These are phyloP conservation scores for Hydropsyche betteni DNA, from an alignment of 2,888 invertebrate species.

Conservation along the genomic window DNA sequence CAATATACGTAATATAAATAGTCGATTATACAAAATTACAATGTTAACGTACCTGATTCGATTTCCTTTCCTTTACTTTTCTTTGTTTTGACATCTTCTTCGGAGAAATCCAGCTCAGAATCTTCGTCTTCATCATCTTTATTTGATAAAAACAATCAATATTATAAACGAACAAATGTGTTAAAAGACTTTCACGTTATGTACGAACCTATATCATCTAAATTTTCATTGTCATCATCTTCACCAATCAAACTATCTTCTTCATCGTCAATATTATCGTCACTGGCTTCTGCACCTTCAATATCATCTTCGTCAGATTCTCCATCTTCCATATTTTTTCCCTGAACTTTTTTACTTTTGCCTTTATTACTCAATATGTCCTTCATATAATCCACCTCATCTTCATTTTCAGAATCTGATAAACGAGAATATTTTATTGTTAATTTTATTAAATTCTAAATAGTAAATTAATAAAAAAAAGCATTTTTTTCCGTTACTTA, in stretches of 20 bases:
- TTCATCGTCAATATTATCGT: slow-evolving; percentile 53
- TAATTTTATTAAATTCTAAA: too few species aligned
- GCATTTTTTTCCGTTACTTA: not conserved
- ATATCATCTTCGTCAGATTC: slow-evolving; percentile 57
- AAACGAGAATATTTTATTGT: too few species aligned
- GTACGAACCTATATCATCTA: slow-evolving; percentile 39
- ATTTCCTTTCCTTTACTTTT: slow-evolving; percentile 56
- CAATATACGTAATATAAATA: not conserved
- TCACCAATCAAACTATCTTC: slow-evolving; percentile 59
- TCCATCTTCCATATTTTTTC: slow-evolving; percentile 54
- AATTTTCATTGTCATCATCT: slow-evolving; percentile 63
- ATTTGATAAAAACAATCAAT: slow-evolving; percentile 1
- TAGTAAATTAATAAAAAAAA: too few species aligned
- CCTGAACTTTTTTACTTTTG: slow-evolving; percentile 54
- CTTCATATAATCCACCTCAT: slow-evolving; percentile 73
- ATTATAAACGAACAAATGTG: slow-evolving; percentile 51
- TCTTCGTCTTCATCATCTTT: slow-evolving; percentile 40
- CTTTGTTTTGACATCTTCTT: slow-evolving; percentile 62
- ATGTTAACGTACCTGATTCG: slow-evolving; percentile 48
- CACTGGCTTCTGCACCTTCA: slow-evolving; percentile 52
- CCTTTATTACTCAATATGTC: slow-evolving; percentile 68
- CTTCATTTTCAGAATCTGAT: slow-evolving; percentile 58
- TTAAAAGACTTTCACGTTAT: slow-evolving; percentile 18
- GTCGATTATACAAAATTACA: slow-evolving; percentile 30
- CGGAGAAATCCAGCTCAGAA: slow-evolving; percentile 52